Evolutionary conservation across 2,797 vertebrate genomes (phyloP).

Genomic region (Notoglanidium macrostoma): DNA sequence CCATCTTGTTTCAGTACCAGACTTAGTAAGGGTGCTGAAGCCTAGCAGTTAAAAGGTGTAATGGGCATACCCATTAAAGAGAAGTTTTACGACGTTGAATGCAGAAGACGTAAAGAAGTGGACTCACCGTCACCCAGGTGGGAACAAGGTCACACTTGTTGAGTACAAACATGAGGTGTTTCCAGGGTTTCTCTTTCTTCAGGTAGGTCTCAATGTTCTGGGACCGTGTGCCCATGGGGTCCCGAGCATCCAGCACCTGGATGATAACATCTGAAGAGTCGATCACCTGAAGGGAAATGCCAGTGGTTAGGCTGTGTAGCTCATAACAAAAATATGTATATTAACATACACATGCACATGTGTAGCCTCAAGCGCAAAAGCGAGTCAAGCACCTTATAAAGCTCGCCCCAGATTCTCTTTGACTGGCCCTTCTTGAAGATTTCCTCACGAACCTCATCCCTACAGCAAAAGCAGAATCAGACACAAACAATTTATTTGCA

Average conservation of each 20-base stretch:
- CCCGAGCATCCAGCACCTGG: slow-evolving; percentile 95
- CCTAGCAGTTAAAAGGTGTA: background rate
- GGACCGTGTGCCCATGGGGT: slow-evolving; percentile 93
- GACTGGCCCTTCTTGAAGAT: slow-evolving; percentile 98
- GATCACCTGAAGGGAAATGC: slow-evolving; percentile 82
- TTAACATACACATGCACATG: background rate
- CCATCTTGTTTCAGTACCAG: background rate
- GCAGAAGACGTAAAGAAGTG: background rate
- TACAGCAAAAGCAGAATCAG: slow-evolving; percentile 58
- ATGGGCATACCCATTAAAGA: background rate
- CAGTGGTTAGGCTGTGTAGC: background rate
- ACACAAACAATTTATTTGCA: background rate
- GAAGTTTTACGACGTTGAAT: background rate
- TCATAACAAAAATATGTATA: background rate
- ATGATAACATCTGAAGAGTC: slow-evolving; percentile 97
- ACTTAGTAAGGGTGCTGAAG: background rate
- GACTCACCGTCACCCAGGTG: slow-evolving; percentile 90
- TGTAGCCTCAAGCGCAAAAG: background rate
- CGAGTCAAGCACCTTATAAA: slow-evolving; percentile 86
- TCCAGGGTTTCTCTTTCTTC: slow-evolving; percentile 97
- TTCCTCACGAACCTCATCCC: slow-evolving; percentile 89
- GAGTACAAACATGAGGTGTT: slow-evolving; percentile 95
- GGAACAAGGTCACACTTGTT: slow-evolving; percentile 98
- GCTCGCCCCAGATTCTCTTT: slow-evolving; percentile 97
- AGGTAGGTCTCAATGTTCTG: slow-evolving; percentile 90